Evolutionary conservation across 2,113 vertebrate genomes (phyloP), one percentile per base, ranked within the genome.

Genomic region (Pteruthius melanotis): DNA sequence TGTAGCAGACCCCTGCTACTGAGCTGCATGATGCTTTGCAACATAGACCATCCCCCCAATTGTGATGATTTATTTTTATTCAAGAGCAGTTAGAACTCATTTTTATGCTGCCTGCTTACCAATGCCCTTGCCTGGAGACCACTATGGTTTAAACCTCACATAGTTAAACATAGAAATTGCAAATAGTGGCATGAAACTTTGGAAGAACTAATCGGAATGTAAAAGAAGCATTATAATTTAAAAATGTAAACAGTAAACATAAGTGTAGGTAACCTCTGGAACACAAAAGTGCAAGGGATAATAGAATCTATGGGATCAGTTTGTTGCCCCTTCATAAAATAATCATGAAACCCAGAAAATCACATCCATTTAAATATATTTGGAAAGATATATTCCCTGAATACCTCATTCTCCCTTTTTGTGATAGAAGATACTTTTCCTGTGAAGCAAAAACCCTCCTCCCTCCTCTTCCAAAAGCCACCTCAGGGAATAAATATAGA

Each of bases 31-130:
- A 69, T 65, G 6, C 61, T 94, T 68, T 80, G 70, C 83, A 49
- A 35, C 40, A 69, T 40, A 66, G 54, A 74, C 70, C 69, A 83
- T 87, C 35, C 60, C 72, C 61, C 64, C 95, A 94, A 97, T 94
- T 96, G 72, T 72, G 87, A 88, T 60, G 84, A 93, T 93, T 94
- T 96, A 69, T 97, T 90, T 92, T 95, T 89, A 77, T 83, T 83
- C 33, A 69, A 94, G 83, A 80, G 22, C 65, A 86, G 83, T 88
- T 96, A 85, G 85, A 80, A 79, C 56, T 95, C 87, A 50, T 94
- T 97, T 79, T 92, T 85, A 89, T 83, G 66, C 65, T 94, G 39
- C 47, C 87, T 77, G 17, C 52, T 96, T 64, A 75, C 40, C 61
- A 84, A 37, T 80, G 40, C 44, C 39, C 61, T 89, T 95, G 81